phyloP scores from a whole-genome alignment of 1,140 invertebrate genomes.

The Gyrodactylus salaris region DNA sequence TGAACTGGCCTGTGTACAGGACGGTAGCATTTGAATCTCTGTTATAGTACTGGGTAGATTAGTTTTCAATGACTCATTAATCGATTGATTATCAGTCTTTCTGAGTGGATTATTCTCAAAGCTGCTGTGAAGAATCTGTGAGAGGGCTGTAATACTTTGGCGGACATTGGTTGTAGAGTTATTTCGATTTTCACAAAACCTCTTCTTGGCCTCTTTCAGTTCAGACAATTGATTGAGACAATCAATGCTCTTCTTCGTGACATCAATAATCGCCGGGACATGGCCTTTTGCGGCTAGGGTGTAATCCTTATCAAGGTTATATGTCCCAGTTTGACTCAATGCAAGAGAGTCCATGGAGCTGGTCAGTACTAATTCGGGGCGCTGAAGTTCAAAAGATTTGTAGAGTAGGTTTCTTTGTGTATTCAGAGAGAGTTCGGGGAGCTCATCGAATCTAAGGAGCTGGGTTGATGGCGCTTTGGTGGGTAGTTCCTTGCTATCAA shows the following conservation, averaged over 20 bases:
- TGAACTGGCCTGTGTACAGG: neutral
- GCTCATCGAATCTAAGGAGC: neutral
- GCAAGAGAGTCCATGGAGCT: neutral
- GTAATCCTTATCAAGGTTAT: neutral
- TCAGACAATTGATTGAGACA: neutral
- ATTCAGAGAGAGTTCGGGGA: neutral
- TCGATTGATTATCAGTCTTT: neutral
- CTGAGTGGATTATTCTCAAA: no score
- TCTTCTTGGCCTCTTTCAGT: neutral
- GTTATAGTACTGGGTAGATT: neutral
- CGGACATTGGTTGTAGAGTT: neutral
- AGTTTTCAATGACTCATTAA: neutral
- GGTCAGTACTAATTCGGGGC: neutral
- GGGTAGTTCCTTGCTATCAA: neutral
- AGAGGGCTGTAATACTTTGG: neutral
- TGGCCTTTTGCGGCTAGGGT: neutral
- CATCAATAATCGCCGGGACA: neutral
- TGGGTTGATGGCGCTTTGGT: neutral
- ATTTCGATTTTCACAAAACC: neutral
- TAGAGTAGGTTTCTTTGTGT: neutral
- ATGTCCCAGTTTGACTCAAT: neutral
- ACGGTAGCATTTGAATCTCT: neutral
- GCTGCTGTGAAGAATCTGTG: neutral
- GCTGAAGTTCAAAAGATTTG: no score
- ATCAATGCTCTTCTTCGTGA: neutral